These are phyloP conservation scores for Apodemia mormo DNA, from an alignment of 2,888 invertebrate genomes.

Conservation along the genomic window DNA sequence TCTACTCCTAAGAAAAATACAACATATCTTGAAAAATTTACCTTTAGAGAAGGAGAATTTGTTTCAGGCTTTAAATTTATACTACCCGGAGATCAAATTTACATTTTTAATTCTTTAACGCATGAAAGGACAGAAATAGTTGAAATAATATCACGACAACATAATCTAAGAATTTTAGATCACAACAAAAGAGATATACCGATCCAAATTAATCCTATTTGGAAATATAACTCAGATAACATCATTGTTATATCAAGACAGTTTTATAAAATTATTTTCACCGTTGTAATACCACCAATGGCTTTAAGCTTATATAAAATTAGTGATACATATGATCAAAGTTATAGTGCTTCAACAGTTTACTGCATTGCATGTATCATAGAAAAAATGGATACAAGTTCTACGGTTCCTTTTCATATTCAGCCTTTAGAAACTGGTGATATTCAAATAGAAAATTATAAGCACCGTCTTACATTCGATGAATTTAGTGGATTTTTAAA, in stretches of 20 bases:
- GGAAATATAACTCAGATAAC: conserved; percentile 58
- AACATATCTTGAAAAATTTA: conserved; percentile 74
- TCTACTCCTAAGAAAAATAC: conserved; percentile 88
- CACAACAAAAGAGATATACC: conserved; percentile 80
- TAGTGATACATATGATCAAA: conserved; percentile 54
- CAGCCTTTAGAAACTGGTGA: conserved; percentile 88
- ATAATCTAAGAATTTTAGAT: conserved; percentile 88
- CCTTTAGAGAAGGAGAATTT: conserved; percentile 67
- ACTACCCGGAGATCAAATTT: conserved; percentile 82
- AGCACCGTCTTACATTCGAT: conserved; percentile 89
- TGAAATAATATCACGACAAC: conserved; percentile 85
- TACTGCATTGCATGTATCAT: conserved; percentile 57
- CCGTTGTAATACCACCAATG: conserved; percentile 88
- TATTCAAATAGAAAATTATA: conserved; percentile 91
- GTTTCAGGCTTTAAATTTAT: conserved; percentile 70
- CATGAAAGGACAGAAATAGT: conserved; percentile 90
- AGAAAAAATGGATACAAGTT: conserved; percentile 45
- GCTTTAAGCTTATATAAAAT: conserved; percentile 86
- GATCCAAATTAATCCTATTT: conserved; percentile 66
- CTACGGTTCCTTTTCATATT: conserved; percentile 62
- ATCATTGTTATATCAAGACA: conserved; percentile 56
- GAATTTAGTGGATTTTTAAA: conserved; percentile 90
- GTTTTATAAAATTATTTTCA: conserved; percentile 86
- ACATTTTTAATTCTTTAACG: conserved; percentile 92
- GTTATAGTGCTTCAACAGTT: conserved; percentile 58